These are phyloP conservation scores for Allophyes oxyacanthae DNA, from an alignment of 2,888 invertebrate species.

Conservation along the genomic window DNA sequence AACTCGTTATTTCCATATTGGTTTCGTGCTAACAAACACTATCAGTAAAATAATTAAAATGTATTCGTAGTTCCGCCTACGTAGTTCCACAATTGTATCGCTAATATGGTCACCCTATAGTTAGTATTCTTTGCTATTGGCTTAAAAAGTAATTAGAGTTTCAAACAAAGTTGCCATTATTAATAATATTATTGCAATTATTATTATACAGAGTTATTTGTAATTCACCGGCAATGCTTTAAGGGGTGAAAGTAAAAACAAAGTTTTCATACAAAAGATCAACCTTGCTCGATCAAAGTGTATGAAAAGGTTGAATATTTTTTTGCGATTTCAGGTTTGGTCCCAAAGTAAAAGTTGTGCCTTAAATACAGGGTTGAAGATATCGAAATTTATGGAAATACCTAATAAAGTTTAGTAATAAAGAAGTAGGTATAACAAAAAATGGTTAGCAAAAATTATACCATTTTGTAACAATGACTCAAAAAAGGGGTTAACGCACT, in stretches of 20 bases:
- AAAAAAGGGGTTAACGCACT: constrained; percentile 36
- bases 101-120: neutral
- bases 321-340: too few relatives aligned
- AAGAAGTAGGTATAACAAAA: constrained; percentile 18
- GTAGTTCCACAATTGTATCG: constrained; percentile 5
- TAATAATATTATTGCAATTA: too few relatives aligned
- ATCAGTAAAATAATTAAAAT: constrained; percentile 22
- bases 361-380: constrained; percentile 1
- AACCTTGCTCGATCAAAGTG: too few relatives aligned
- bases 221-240: too few relatives aligned
- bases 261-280: too few relatives aligned
- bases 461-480: constrained; percentile 44
- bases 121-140: too few relatives aligned
- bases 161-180: neutral
- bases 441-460: constrained; percentile 28
- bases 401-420: neutral
- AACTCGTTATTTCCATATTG: constrained; percentile 20
- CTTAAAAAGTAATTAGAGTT: neutral
- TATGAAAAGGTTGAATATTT: too few relatives aligned
- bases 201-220: neutral
- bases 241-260: too few relatives aligned
- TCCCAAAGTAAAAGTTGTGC: too few relatives aligned
- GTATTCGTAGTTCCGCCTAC: constrained; percentile 21
- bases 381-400: neutral
- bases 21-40: constrained; percentile 14